Percentiles rank a stretch among this genome's conserved stretches.
Conservation (phyloP, 2,113 vertebrate species). For the Orycteropus afer region DNA sequence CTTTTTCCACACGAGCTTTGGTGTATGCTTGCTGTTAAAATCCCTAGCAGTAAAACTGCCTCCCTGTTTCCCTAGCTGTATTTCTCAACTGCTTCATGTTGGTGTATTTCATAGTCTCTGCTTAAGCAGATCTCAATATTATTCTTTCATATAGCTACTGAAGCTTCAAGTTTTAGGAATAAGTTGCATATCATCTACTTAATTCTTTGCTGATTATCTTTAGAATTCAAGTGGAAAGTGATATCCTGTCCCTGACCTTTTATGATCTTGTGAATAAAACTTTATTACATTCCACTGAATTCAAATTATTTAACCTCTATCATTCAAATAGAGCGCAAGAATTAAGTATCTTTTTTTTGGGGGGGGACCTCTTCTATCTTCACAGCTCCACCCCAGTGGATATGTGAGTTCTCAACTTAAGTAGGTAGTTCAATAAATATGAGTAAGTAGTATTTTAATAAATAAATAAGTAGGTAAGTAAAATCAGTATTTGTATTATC, state of each 20-base stretch:
- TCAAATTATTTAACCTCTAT: background rate
- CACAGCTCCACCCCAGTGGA: background rate
- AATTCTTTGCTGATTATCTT: background rate
- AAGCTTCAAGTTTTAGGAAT: background rate
- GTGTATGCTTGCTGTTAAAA: constrained; percentile 42
- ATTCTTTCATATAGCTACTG: background rate
- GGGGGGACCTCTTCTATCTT: background rate
- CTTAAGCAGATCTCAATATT: background rate
- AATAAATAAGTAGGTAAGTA: no score
- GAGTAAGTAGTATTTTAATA: no score
- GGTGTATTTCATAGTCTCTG: background rate
- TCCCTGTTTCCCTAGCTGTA: background rate
- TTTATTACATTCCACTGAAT: background rate
- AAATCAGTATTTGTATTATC: no score
- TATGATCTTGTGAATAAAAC: background rate
- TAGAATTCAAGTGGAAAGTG: background rate
- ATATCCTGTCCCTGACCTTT: background rate
- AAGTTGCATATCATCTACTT: background rate
- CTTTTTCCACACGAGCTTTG: background rate
- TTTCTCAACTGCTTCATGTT: background rate
- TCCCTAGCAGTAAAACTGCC: background rate
- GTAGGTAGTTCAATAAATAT: background rate
- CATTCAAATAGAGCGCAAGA: background rate
- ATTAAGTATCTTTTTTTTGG: background rate
- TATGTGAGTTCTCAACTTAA: background rate